A percentile compares a stretch with the other conserved stretches of the same genome.
Evolutionary conservation across 2,113 vertebrate species (phyloP).

Genomic region (Phaetusa simplex): DNA sequence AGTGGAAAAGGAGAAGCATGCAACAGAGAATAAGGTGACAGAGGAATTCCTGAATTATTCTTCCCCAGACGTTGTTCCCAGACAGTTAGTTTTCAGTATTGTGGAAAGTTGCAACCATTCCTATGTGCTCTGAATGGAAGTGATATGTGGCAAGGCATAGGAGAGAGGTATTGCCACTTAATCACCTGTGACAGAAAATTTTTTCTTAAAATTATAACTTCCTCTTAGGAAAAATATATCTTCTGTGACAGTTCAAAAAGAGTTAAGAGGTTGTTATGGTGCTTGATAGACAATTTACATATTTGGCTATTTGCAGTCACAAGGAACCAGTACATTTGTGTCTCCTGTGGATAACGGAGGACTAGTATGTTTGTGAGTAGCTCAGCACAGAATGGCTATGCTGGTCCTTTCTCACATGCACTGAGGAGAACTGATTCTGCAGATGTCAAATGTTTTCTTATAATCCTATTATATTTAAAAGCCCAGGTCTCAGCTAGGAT

Average conservation of each 20-base stretch:
- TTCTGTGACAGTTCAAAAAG: background rate
- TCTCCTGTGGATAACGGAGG: background rate
- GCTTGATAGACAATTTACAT: background rate
- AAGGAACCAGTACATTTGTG: background rate
- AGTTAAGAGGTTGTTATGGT: background rate
- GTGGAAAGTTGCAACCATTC: background rate
- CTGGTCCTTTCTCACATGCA: background rate
- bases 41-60: background rate
- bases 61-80: background rate
- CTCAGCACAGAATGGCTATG: background rate
- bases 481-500: background rate
- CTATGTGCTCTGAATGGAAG: background rate
- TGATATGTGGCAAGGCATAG: background rate
- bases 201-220: background rate
- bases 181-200: background rate
- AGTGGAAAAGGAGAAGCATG: slow-evolving; percentile 87
- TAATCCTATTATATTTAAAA: background rate
- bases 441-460: background rate
- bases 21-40: slow-evolving; percentile 82
- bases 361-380: background rate
- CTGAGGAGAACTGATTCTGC: background rate
- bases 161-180: background rate
- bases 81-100: background rate
- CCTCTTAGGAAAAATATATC: background rate
- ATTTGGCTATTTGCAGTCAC: background rate